phyloP scores from a whole-genome alignment of 2,113 vertebrate species.

The Corythornis vintsioides region DNA sequence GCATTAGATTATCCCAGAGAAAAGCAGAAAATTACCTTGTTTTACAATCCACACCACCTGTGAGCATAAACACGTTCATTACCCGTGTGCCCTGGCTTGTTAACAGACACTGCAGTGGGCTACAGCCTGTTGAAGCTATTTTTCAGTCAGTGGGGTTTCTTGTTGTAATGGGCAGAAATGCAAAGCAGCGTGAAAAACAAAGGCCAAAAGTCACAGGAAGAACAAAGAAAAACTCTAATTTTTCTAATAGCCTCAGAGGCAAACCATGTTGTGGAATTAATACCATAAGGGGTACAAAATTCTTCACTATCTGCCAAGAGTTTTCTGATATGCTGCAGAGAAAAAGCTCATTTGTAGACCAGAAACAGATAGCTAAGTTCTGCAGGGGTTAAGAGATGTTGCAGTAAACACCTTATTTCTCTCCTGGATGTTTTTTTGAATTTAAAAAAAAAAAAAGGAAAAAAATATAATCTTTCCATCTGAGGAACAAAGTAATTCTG shows the following conservation, averaged over 20 bases:
- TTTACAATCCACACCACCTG: background rate
- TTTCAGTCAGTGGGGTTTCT: constrained; percentile 52
- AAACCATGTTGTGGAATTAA: background rate
- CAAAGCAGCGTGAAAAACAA: background rate
- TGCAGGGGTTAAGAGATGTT: background rate
- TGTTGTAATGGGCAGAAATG: constrained; percentile 32
- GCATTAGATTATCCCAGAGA: background rate
- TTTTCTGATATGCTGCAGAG: background rate
- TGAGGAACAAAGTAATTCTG: background rate
- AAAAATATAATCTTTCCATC: background rate
- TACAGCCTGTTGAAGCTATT: constrained; percentile 34
- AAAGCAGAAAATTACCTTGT: background rate
- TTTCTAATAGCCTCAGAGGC: background rate
- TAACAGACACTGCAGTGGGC: background rate
- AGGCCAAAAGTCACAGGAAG: background rate
- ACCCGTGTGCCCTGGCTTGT: background rate
- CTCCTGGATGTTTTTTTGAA: background rate
- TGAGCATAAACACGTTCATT: constrained; percentile 13
- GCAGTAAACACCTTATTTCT: background rate
- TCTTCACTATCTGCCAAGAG: background rate
- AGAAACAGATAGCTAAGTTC: background rate
- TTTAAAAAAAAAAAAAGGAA: background rate
- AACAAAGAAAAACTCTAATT: background rate
- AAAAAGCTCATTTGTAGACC: background rate
- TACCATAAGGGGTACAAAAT: background rate